Base-by-base conservation (phyloP, 2,888 invertebrate genomes). In the Callosobruchus maculatus region DNA sequence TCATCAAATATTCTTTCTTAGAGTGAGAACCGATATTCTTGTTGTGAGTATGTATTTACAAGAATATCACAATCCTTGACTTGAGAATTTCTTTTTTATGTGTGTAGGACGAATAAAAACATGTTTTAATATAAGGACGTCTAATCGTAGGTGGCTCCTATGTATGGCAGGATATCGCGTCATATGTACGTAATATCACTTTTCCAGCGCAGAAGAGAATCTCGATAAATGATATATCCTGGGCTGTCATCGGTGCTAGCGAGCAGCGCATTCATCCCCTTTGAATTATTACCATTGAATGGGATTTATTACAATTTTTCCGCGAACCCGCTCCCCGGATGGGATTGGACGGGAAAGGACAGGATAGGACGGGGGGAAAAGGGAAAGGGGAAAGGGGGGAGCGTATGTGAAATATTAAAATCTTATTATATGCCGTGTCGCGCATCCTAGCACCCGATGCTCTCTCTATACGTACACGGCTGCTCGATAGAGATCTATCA, bases 211-310 rank as follows among this genome's bases (percentile, higher is more conserved):
- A 49, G 49, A 3, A 49, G 49, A 49, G 49, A 49, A 84, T 84
- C 84, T 83, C 85, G 84, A 85, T 85, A 85, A 85, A 85, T 86
- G 86, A 85, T 85, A 85, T 85, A 86, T 86, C 84, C 84, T 80
- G 81, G 80, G 82, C 82, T 85, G 85, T 85, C 85, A 85, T 83
- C 84, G 83, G 81, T 81, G 82, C 81, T 80, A 81, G 81, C 83
- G 82, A 18, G 49, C 49, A 49, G 83, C 49, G 83, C 84, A 83
- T 86, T 85, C 85, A 85, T 85, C 84, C 84, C 83, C 82, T 84
- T 85, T 85, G 85, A 86, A 85, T 85, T 86, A 86, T 86, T 85
- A 82, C 85, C 84, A 84, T 82, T 83, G 82, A 83, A 83, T 83
- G 81, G 83, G 83, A 83, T 84, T 83, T 84, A 84, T 84, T 83